Evolutionary conservation across 1,140 invertebrate species (phyloP), one percentile per base, ranked within the genome.

Genomic region (Cecropterus lyciades): DNA sequence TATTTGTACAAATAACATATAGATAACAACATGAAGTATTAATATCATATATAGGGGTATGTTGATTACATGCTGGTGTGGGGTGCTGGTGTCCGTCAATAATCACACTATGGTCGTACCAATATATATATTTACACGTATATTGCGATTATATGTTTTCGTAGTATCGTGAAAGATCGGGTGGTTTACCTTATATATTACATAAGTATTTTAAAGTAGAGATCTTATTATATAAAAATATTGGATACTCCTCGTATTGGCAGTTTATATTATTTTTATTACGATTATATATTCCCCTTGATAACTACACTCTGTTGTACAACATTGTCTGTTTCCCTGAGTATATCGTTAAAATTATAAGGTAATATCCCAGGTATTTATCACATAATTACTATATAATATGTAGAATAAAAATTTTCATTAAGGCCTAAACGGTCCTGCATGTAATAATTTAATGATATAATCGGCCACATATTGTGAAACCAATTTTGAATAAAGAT

Each of bases 1-100:
- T 60, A 60, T 60, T 48, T 60, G 56, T 60, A 60, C 56, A 48
- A 60, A 48, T 59, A 42, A 46, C 10, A n/a, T n/a, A n/a, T 59
- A 30, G 42, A 30, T 11, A 17, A 10, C 20, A 48, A 60, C 56
- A 60, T 13, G 20, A 43, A 60, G 56, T 60, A 60, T 60, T 60
- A 60, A 14, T 48, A 33, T 33, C 24, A 45, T 60, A 60, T 59
- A 15, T 48, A 60, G 30, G 16, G 11, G 10, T n/a, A 48, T 14
- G 16, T 20, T 2, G 16, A 14, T 48, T 20, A 20, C 15, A 33
- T 33, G 8, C 16, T 16, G n/a, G 1, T 17, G 16, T 46, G 10
- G 45, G n/a, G n/a, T n/a, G n/a, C n/a, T n/a, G 45, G 16, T 46
- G 1, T 24, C 20, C 20, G 1, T 24, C 1, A 24, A 24, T 24